A percentile compares a stretch with the other conserved stretches of the same genome.
Conservation (phyloP, 2,888 invertebrate genomes). For the Clanis bilineata region DNA sequence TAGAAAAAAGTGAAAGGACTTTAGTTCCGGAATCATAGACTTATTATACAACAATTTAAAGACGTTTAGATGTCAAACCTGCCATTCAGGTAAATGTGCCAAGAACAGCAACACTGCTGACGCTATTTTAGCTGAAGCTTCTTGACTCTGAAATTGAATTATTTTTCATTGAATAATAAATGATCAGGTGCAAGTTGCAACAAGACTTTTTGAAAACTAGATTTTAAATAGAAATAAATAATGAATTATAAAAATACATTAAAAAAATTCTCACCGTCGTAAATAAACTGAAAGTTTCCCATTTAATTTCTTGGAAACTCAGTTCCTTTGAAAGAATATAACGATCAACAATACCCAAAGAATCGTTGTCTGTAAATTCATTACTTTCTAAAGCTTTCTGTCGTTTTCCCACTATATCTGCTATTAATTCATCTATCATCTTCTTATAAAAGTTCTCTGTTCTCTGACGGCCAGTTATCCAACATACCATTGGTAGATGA, state of each 20-base stretch:
- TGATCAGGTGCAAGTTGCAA: no score
- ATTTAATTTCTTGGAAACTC: slow-evolving; percentile 49
- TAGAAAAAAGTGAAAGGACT: no score
- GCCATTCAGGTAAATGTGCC: slow-evolving; percentile 67
- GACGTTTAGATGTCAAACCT: no score
- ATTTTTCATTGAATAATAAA: no score
- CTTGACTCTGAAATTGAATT: slow-evolving; percentile 62
- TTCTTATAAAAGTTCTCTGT: slow-evolving; percentile 36
- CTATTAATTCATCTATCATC: slow-evolving; percentile 41
- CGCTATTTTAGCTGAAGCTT: slow-evolving; percentile 66
- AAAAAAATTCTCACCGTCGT: slow-evolving; percentile 53
- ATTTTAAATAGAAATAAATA: no score
- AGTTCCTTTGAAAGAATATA: slow-evolving; percentile 53
- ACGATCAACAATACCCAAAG: slow-evolving; percentile 55
- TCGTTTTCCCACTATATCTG: slow-evolving; percentile 51
- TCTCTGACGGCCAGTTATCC: slow-evolving; percentile 44
- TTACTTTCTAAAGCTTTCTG: slow-evolving; percentile 33
- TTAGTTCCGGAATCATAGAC: no score
- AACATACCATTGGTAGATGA: slow-evolving; percentile 56
- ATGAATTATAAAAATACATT: no score
- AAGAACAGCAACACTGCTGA: slow-evolving; percentile 58
- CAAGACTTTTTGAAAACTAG: no score
- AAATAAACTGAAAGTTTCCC: slow-evolving; percentile 56
- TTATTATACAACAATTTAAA: no score
- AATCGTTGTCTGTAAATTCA: slow-evolving; percentile 33